Percentiles rank a stretch among this genome's conserved stretches.
These are phyloP conservation scores for Ostrea edulis DNA, from an alignment of 1,140 invertebrate genomes.

Conservation along the genomic window DNA sequence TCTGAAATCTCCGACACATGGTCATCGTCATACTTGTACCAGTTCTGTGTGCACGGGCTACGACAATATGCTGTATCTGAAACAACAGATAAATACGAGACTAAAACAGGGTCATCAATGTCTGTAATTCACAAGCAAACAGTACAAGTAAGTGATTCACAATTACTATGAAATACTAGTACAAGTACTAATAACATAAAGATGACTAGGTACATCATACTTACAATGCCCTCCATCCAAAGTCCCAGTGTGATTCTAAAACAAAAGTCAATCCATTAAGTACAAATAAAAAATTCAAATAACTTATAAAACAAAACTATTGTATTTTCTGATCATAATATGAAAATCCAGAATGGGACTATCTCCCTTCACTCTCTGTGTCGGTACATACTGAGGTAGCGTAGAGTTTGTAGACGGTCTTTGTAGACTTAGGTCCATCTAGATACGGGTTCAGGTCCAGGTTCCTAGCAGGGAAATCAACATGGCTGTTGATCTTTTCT, in stretches of 20 bases:
- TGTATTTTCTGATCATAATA: too few species aligned
- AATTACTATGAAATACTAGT: too few species aligned
- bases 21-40: slow-evolving; percentile 95
- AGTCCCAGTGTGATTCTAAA: slow-evolving; percentile 91
- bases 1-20: slow-evolving; percentile 87
- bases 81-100: slow-evolving; percentile 33
- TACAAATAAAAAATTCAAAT: neutral
- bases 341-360: too few species aligned
- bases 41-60: slow-evolving; percentile 83
- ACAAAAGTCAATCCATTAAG: slow-evolving; percentile 52
- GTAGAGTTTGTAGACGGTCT: slow-evolving; percentile 86
- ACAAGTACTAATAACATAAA: neutral
- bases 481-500: slow-evolving; percentile 76
- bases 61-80: slow-evolving; percentile 87
- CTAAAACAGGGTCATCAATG: neutral
- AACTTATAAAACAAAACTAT: too few species aligned
- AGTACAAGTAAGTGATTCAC: too few species aligned
- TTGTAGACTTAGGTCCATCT: slow-evolving; percentile 59
- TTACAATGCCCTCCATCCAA: slow-evolving; percentile 93
- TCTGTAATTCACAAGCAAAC: too few species aligned
- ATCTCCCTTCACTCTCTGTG: too few species aligned
- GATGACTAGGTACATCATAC: slow-evolving; percentile 56
- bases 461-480: slow-evolving; percentile 80
- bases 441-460: slow-evolving; percentile 83
- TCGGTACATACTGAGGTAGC: slow-evolving; percentile 84